A percentile compares a stretch with the other conserved stretches of the same genome.
phyloP scores from a whole-genome alignment of 2,888 invertebrate genomes.

The Drosophila basisetae region DNA sequence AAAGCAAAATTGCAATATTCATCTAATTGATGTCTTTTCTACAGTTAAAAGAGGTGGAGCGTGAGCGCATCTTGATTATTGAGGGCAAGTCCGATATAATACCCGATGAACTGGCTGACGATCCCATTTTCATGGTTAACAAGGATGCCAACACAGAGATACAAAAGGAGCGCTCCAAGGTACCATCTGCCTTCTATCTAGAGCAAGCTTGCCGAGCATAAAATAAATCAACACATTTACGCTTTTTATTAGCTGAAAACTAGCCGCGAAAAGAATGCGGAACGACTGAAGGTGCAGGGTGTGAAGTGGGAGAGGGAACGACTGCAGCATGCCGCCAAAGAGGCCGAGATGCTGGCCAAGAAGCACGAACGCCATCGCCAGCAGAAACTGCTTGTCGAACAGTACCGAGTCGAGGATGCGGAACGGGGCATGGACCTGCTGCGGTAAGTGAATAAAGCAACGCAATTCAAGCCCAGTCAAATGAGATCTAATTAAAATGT shows the following conservation, averaged over 20 bases:
- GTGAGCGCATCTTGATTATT: constrained; percentile 88
- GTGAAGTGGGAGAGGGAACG: constrained; percentile 85
- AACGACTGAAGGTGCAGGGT: constrained; percentile 84
- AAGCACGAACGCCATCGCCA: constrained; percentile 70
- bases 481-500: constrained; percentile 46
- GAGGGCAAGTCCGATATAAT: constrained; percentile 87
- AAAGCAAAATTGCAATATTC: too few species aligned
- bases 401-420: constrained; percentile 81
- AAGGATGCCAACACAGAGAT: constrained; percentile 86
- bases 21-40: not conserved
- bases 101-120: constrained; percentile 87
- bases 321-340: constrained; percentile 80
- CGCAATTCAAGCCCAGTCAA: constrained; percentile 2
- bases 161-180: constrained; percentile 86
- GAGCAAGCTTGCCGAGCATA: not conserved
- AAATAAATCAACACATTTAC: not conserved
- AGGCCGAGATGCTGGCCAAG: constrained; percentile 74
- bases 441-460: constrained; percentile 69
- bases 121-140: constrained; percentile 88
- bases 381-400: constrained; percentile 78
- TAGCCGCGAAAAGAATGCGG: constrained; percentile 84
- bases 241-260: constrained; percentile 82
- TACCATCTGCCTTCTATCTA: constrained; percentile 49
- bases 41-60: constrained; percentile 87
- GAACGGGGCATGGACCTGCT: constrained; percentile 83